phyloP scores from a whole-genome alignment of 2,797 vertebrate species.

The Bovichtus variegatus region DNA sequence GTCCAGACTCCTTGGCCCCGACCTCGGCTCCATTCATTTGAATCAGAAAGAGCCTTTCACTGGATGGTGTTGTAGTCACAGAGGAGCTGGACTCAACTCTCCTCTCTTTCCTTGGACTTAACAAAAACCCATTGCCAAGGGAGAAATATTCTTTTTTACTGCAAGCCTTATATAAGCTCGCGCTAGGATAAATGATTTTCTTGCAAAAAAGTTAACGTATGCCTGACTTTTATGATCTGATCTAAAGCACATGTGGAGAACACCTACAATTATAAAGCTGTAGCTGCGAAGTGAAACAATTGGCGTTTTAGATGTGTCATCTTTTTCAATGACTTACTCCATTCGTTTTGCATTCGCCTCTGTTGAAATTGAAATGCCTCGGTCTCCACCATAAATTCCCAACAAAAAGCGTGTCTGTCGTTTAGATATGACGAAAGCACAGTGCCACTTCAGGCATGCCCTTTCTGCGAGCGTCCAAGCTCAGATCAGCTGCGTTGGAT shows the following conservation, averaged over 20 bases:
- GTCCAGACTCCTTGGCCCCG: slow-evolving; percentile 60
- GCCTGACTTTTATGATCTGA: slow-evolving; percentile 64
- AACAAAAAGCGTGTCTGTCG: slow-evolving; percentile 15
- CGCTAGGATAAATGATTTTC: slow-evolving; percentile 66
- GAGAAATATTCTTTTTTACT: slow-evolving; percentile 71
- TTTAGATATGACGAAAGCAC: slow-evolving; percentile 41
- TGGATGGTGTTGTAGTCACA: slow-evolving; percentile 50
- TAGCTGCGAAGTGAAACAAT: slow-evolving; percentile 49
- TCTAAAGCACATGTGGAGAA: slow-evolving; percentile 68
- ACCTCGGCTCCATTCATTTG: slow-evolving; percentile 56
- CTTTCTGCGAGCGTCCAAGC: slow-evolving; percentile 45
- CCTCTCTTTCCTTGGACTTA: slow-evolving; percentile 49
- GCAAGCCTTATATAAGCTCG: slow-evolving; percentile 66
- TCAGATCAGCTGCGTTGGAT: slow-evolving; percentile 65
- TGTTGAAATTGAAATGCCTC: slow-evolving; percentile 24
- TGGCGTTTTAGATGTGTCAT: slow-evolving; percentile 18
- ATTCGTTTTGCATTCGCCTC: slow-evolving; percentile 31
- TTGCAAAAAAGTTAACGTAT: slow-evolving; percentile 51
- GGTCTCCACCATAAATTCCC: slow-evolving; percentile 20
- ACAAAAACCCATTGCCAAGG: slow-evolving; percentile 58
- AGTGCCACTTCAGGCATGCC: slow-evolving; percentile 47
- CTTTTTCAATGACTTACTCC: slow-evolving; percentile 14
- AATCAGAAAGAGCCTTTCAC: slow-evolving; percentile 66
- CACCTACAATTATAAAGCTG: slow-evolving; percentile 46
- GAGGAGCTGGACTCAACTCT: slow-evolving; percentile 60